Base-by-base conservation (phyloP, 2,113 vertebrate genomes). In the Oncorhynchus mykiss region DNA sequence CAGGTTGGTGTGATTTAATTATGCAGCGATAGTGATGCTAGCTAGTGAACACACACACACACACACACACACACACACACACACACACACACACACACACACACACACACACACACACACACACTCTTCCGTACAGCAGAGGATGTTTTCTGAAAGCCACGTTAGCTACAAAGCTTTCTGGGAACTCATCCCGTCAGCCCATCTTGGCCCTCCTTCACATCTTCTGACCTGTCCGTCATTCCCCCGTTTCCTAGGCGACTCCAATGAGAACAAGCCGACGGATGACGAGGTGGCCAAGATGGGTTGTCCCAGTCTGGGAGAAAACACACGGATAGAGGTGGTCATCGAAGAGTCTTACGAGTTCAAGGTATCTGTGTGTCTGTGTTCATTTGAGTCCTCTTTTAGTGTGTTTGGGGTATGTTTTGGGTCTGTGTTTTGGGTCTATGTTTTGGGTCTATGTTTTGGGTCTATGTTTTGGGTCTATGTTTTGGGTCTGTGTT, bases 281-380 rank as follows among this genome's bases (percentile, higher is more conserved):
- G 92, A 93, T 3, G 93, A 94, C 67, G 92, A 94, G 71, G 92
- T 94, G 75, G 92, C 94, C 39, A 94, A 92, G 81, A 93, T 93
- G 92, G 94, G 94, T 45, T 94, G 93, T 67, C 94, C 94, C 72
- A 92, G 92, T 85, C 88, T 94, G 80, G 94, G 94, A 5, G 93
- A 94, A 51, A 87, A 94, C 88, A 90, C 76, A 14, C 84, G 89
- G 14, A 54, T 94, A 25, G 92, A 94, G 72, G 90, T 94, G 80
- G 74, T 94, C 85, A 94, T 94, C 62, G 94, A 94, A 9, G 94
- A 94, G 84, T 94, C 94, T 48, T 94, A 94, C 62, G 94, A 94
- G 83, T 94, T 94, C 22, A 94, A 94, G 94, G 94, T 59, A 11
- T 2, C 39, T 22, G 45, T 70, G 20, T 20, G 20, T 79, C 6